phyloP scores from a whole-genome alignment of 2,113 vertebrate genomes.

The Setophaga petechia region DNA sequence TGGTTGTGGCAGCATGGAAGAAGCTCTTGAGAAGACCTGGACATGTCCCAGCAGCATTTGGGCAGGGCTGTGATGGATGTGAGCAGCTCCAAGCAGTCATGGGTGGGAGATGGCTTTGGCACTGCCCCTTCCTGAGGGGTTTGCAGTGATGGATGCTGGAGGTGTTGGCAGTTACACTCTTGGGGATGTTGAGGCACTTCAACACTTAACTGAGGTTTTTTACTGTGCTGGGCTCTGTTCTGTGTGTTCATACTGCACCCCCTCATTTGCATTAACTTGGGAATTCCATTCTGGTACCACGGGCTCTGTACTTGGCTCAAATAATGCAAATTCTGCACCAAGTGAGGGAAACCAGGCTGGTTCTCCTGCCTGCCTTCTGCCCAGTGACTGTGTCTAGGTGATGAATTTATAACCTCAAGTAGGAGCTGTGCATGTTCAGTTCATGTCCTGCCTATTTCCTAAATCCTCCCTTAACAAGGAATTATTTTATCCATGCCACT shows the following conservation, averaged over 20 bases:
- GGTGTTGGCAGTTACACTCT: background rate
- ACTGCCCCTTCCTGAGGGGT: background rate
- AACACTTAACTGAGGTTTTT: background rate
- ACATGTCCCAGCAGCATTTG: background rate
- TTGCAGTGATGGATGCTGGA: background rate
- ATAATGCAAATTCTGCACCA: background rate
- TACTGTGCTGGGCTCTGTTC: background rate
- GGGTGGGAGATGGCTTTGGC: background rate
- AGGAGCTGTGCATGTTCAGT: background rate
- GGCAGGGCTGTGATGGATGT: background rate
- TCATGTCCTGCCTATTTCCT: conserved; percentile 32
- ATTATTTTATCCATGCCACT: background rate
- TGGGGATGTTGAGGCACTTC: background rate
- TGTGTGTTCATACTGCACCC: background rate
- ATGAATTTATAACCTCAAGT: background rate
- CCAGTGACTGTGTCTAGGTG: background rate
- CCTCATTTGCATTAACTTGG: background rate
- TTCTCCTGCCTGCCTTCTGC: background rate
- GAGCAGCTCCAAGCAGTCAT: background rate
- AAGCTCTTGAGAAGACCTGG: background rate
- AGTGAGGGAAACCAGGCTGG: background rate
- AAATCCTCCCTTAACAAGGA: conserved; percentile 46
- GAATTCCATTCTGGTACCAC: rapidly evolving
- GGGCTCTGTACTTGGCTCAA: background rate
- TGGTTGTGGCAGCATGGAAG: background rate